Percentiles rank a stretch among this genome's conserved stretches.
These are phyloP conservation scores for Ophioninae sp. DNA, from an alignment of 2,888 invertebrate species.

Conservation along the genomic window DNA sequence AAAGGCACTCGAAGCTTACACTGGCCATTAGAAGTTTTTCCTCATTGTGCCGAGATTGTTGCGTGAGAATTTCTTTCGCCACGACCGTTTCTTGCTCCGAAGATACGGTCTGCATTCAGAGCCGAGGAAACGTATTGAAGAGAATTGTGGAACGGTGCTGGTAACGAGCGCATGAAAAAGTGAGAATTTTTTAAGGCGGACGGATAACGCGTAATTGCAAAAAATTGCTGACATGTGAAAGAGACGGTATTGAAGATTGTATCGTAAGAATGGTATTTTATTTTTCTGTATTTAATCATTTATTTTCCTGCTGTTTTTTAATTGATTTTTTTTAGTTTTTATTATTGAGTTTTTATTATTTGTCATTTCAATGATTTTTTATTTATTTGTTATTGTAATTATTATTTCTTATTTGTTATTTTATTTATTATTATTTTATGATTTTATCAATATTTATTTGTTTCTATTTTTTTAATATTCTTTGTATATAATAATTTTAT, in stretches of 20 bases:
- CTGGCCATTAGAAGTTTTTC: constrained; percentile 22
- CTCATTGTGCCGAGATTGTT: constrained; percentile 3
- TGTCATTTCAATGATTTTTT: no score
- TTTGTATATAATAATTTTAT: no score
- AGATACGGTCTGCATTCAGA: not conserved
- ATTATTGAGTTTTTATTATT: no score
- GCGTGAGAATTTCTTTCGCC: not conserved
- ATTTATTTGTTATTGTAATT: no score
- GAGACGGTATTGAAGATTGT: not conserved
- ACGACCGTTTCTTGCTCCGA: not conserved
- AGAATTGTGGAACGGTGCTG: not conserved
- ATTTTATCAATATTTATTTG: no score
- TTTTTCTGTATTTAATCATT: not conserved
- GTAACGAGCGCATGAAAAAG: not conserved
- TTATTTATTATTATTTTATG: no score
- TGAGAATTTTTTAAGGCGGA: not conserved
- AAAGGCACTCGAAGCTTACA: not conserved
- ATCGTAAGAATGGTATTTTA: not conserved
- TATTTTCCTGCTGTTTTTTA: not conserved
- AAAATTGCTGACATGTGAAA: not conserved
- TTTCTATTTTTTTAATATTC: no score
- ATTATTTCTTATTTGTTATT: no score
- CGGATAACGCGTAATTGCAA: not conserved
- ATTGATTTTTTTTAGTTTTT: not conserved
- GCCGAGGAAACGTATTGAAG: not conserved